Base-by-base conservation (phyloP, 2,888 invertebrate genomes). In the Furcula furcula region DNA sequence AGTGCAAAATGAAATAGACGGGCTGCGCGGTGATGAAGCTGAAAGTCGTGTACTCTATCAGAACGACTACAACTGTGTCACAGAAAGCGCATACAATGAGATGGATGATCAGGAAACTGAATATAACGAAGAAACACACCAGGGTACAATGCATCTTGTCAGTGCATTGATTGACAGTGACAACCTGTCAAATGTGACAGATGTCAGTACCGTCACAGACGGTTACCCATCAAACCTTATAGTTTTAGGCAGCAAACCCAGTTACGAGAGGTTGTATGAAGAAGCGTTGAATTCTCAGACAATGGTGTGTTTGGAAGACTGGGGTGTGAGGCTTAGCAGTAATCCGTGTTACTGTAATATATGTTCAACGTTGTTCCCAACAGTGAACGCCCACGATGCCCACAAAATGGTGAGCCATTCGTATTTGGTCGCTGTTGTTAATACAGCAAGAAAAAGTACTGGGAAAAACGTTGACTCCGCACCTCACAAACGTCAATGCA, bases 361-460 rank as follows among this genome's bases (percentile, higher is more conserved):
- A 0, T 79, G 79, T 13, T n/a, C 58, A 1, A 76, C 50, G 0
- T 33, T 79, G 0, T 79, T 79, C 16, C 52, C 75, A 0, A 78
- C 78, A 0, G 54, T 56, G 0, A 79, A 76, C 9, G 65, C 65
- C 0, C 41, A 75, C 3, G 70, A 74, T 23, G 62, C 67, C 0
- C 79, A 79, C 16, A 76, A 74, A 4, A 77, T 71, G 70, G 20
- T 39, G 0, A 57, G 51, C 0, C 79, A 79, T 33, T 79, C 78
- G 0, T 69, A 68, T 7, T 14, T 79, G 5, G 51, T 77, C 0
- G 69, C 74, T 0, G 27, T 4, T 0, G 41, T 26, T 0, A 36
- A 20, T 0, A 56, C 57, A 0, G 56, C 57, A 0, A 28, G 56
- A 4, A 56, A 56, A 2, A 56, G 57, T 0, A 55, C 55, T 0